These are phyloP conservation scores for Petrocephalus zakoni DNA, from an alignment of 2,113 vertebrate genomes.

Conservation along the genomic window DNA sequence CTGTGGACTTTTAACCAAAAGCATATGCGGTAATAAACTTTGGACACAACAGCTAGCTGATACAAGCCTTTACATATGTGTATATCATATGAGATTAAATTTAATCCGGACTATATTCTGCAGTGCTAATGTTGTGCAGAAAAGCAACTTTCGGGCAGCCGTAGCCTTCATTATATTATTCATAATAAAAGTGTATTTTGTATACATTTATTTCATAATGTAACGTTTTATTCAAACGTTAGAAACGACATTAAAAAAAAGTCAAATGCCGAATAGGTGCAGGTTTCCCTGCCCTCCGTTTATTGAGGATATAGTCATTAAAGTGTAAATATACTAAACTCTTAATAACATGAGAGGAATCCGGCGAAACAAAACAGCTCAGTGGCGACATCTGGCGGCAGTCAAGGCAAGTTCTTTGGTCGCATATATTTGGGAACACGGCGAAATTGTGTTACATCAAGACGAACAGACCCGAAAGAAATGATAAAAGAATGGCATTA, in stretches of 20 bases:
- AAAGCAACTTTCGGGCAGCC: not conserved
- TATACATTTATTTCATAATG: not conserved
- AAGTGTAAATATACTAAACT: not conserved
- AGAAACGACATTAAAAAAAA: not conserved
- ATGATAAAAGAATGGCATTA: not conserved
- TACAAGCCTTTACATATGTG: not conserved
- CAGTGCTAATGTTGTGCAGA: not conserved
- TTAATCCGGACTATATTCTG: not conserved
- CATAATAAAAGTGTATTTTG: not conserved
- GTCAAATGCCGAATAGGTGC: not conserved
- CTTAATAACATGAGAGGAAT: not conserved
- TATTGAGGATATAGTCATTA: not conserved
- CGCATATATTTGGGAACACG: no score
- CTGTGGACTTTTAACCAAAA: not conserved
- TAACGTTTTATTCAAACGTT: not conserved
- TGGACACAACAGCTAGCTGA: not conserved
- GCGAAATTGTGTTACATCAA: not conserved
- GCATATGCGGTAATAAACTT: not conserved
- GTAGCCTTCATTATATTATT: not conserved
- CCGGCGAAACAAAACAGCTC: not conserved
- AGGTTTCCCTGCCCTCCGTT: not conserved
- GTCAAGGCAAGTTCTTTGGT: not conserved
- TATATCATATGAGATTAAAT: not conserved
- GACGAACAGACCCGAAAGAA: not conserved
- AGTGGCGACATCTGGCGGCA: not conserved